These are phyloP conservation scores for Leucoma salicis DNA, from an alignment of 2,888 invertebrate genomes.

Conservation along the genomic window DNA sequence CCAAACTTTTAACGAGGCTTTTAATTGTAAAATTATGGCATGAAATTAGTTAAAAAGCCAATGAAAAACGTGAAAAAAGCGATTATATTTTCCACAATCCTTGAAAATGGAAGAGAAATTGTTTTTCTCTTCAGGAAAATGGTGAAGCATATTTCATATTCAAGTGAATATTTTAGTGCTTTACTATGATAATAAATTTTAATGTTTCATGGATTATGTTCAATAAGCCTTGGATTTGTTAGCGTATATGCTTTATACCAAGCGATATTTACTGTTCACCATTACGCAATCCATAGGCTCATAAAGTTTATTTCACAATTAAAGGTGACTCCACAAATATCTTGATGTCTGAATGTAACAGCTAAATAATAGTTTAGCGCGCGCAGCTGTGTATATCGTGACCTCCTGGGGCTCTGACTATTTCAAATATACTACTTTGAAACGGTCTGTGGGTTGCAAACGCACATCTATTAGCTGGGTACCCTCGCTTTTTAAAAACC, in stretches of 20 bases:
- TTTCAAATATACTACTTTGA: slow-evolving; percentile 49
- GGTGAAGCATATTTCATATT: too few relatives aligned
- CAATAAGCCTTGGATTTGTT: too few relatives aligned
- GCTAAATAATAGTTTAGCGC: slow-evolving; percentile 72
- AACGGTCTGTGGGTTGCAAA: slow-evolving; percentile 45
- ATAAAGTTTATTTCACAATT: background rate
- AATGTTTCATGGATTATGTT: too few relatives aligned
- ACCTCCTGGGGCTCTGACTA: slow-evolving; percentile 67
- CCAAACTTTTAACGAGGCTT: slow-evolving; percentile 7
- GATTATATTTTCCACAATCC: too few relatives aligned
- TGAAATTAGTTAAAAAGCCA: background rate
- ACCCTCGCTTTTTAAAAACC: slow-evolving; percentile 59
- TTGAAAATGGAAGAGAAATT: too few relatives aligned
- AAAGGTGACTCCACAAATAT: slow-evolving; percentile 5
- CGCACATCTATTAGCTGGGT: slow-evolving; percentile 63
- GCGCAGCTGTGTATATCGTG: slow-evolving; percentile 78
- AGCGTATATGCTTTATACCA: too few relatives aligned
- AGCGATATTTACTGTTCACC: too few relatives aligned
- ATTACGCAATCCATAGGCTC: too few relatives aligned
- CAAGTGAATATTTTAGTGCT: too few relatives aligned
- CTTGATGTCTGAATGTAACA: slow-evolving; percentile 57
- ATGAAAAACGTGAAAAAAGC: too few relatives aligned
- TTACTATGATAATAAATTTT: too few relatives aligned
- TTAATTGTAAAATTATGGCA: slow-evolving; percentile 15
- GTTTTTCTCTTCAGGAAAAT: too few relatives aligned